phyloP scores from a whole-genome alignment of 2,888 invertebrate species.

The Meiosimyza platycephala region DNA sequence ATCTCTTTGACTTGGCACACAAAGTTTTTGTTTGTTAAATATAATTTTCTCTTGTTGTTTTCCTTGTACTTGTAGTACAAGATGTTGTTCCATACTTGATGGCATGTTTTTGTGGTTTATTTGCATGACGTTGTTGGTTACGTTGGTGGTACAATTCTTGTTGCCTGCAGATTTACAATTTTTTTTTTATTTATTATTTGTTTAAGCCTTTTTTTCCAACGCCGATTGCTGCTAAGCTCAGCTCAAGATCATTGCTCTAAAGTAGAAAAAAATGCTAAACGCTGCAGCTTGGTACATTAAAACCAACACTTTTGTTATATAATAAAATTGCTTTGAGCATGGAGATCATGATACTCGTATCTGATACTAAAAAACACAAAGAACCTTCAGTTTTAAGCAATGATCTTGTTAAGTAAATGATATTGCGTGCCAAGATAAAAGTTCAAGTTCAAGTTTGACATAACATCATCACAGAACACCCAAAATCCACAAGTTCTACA shows the following conservation, averaged over 20 bases:
- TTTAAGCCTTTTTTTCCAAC: not conserved
- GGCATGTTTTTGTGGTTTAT: slow-evolving; percentile 8
- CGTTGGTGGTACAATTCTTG: not conserved
- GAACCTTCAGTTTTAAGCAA: not conserved
- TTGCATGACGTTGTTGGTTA: slow-evolving; percentile 6
- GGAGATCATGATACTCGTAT: too few species aligned
- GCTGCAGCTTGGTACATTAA: not conserved
- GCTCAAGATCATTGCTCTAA: not conserved
- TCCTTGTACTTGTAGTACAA: not conserved
- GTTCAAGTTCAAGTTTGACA: slow-evolving; percentile 9
- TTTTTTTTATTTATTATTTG: not conserved
- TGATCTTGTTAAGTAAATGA: not conserved
- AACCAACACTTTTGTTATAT: not conserved
- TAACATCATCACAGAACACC: not conserved
- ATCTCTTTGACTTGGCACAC: not conserved
- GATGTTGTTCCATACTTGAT: not conserved
- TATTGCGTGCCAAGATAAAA: not conserved
- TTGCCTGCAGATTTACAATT: not conserved
- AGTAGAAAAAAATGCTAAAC: not conserved
- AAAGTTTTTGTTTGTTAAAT: slow-evolving; percentile 29
- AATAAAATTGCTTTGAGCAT: not conserved
- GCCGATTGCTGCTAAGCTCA: not conserved
- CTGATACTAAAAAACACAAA: not conserved
- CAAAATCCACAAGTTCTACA: too few species aligned
- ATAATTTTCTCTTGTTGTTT: slow-evolving; percentile 3